Percentiles rank a stretch among this genome's conserved stretches.
Evolutionary conservation across 2,888 invertebrate species (phyloP).

Genomic region (Phrixothrix hirtus): DNA sequence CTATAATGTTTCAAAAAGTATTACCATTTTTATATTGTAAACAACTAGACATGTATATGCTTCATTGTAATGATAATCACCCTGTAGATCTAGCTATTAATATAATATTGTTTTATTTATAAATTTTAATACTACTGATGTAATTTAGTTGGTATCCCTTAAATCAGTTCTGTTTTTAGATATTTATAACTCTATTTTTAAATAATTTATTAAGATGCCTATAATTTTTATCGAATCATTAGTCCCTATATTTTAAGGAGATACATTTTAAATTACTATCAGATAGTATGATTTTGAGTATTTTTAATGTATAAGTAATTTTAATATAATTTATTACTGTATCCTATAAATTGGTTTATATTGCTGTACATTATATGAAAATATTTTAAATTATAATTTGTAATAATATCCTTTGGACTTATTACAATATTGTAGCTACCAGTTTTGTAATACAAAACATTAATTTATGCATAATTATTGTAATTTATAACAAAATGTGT

Average conservation of each 20-base stretch:
- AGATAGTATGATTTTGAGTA: background rate
- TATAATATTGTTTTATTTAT: constrained; percentile 13
- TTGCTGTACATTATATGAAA: constrained; percentile 17
- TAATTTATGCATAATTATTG: constrained; percentile 53
- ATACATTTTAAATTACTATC: background rate
- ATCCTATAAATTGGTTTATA: constrained; percentile 9
- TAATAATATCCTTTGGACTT: no score
- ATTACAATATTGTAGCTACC: constrained; percentile 36
- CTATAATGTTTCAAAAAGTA: constrained; percentile 11
- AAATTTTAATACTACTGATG: constrained; percentile 5
- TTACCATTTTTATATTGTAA: constrained; percentile 18
- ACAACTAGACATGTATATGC: constrained; percentile 1
- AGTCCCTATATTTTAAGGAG: background rate
- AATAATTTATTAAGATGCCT: background rate
- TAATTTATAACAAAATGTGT: constrained; percentile 55
- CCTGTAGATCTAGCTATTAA: constrained; percentile 12
- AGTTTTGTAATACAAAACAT: constrained; percentile 46
- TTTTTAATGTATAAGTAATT: constrained; percentile 6
- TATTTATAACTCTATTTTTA: no score
- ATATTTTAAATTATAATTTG: constrained; percentile 15
- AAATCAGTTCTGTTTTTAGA: background rate
- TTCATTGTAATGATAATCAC: constrained; percentile 10
- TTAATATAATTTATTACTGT: constrained; percentile 20
- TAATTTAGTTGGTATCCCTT: background rate
- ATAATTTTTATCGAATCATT: no score